Evolutionary conservation across 2,888 invertebrate genomes (phyloP), one percentile per base, ranked within the genome.

Genomic region (Pammene aurita): DNA sequence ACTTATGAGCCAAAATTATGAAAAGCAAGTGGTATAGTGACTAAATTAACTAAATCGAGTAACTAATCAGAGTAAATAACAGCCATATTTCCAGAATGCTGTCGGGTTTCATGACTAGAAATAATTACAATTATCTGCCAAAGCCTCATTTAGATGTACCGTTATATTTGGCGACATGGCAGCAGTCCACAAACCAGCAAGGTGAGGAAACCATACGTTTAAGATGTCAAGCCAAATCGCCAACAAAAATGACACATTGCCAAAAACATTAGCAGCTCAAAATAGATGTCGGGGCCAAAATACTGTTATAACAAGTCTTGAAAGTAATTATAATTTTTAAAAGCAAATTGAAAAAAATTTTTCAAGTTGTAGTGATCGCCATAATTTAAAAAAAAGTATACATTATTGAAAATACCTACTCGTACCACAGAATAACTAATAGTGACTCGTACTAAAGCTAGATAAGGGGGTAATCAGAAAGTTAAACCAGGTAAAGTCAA

Each of bases 171-270:
- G 63, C 68, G 38, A 44, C 26, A 35, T 55, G 55, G 55, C 61
- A 57, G 26, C 44, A 34, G 34, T 42, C 57, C 68, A 57, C 60
- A 44, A 48, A 16, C n/a, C 34, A 7, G 60, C 57, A 57, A 64
- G 68, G 68, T 63, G 55, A 61, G 68, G 57, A 44, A 63, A 52
- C 38, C n/a, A 52, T 54, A 41, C 52, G 26, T 64, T 35, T 44
- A 48, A 35, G 56, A 63, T 42, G 63, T 62, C 50, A 50, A 41
- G 62, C 50, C 42, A 62, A 63, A 58, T 35, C 57, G 63, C 63
- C 63, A 68, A 57, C 68, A 64, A 62, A 56, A 64, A 46, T 46
- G 44, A 58, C 14, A 41, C 63, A 57, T 58, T 58, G 68, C 63
- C 68, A 68, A 68, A 26, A 68, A 64, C 55, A 38, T 54, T 2